Evolutionary conservation across 2,113 vertebrate genomes (phyloP), one percentile per base, ranked within the genome.

Genomic region (Carollia perspicillata): DNA sequence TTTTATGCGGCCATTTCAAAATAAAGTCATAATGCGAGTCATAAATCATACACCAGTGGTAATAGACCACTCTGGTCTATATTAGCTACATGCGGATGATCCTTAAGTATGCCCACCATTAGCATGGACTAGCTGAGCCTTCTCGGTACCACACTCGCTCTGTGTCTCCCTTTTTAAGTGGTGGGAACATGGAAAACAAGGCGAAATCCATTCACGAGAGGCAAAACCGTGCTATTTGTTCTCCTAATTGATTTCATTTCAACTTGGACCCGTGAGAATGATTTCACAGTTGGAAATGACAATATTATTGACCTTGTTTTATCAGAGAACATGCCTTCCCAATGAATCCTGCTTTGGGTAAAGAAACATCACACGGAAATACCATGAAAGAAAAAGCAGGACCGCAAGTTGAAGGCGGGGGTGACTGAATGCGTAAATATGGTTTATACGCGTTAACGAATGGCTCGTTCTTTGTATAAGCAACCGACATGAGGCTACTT

Each of bases 1-100:
- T 98, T 99, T 98, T 96, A 99, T 98, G 97, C 80, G 81, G 97
- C 95, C 98, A 98, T 98, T 99, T 98, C 98, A 98, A 98, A 97
- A 95, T 92, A 98, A 98, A 97, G 95, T 97, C 98, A 97, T 98
- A 98, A 99, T 98, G 99, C 60, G 98, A 97, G 94, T 63, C 98
- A 98, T 98, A 98, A 99, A 99, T 99, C 98, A 98, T 96, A 66
- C 97, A 98, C 98, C 66, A 28, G 97, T 94, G 95, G 98, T 97
- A 94, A 97, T 68, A 97, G 98, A 97, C 98, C 98, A 94, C 98
- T 98, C 97, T 8, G 98, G 98, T 98, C 96, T 97, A 65, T 98
- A 97, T 97, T 93, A 96, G 98, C 97, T 84, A 92, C 51, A 96
- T 90, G 94, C 20, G 68, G 95, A 91, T 23, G 40, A 97, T 98